Evolutionary conservation across 2,888 invertebrate genomes (phyloP), one percentile per base, ranked within the genome.

Genomic region (Luffia ferchaultella): DNA sequence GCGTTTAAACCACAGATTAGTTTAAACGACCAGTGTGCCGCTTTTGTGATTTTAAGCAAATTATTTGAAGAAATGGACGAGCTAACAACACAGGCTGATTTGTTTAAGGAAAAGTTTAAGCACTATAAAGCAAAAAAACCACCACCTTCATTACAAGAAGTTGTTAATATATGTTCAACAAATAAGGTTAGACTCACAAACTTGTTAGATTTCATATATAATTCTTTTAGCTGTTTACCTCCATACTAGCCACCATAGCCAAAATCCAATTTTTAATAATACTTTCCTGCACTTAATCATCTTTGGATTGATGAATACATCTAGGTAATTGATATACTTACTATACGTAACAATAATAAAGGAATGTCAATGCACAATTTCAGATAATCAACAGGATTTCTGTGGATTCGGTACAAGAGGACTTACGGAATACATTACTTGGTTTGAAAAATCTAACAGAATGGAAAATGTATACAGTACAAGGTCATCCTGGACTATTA

Each of bases 71-170:
- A n/a, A n/a, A n/a, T n/a, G n/a, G n/a, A n/a, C n/a, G n/a, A n/a
- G n/a, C n/a, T n/a, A n/a, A n/a, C n/a, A n/a, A n/a, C n/a, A n/a
- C n/a, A n/a, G n/a, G 12, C 16, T n/a, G 56, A 56, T 51, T 19
- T 85, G 85, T 93, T 94, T 68, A 90, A 88, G 76, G 85, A 87
- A 56, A 73, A 71, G 55, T 95, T 95, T 68, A 95, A 95, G 69
- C 91, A 90, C 74, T 95, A 90, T 60, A 95, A 94, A 74, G 85
- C 88, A 9, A 89, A 88, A 61, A 85, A 85, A 54, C 87, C 87
- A 9, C 77, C 83, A 49, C 91, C 93, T 0, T 86, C 88, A 61
- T 73, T 91, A 12, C 67, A 75, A n/a, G 64, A 86, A 56, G 90
- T 30, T 12, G 30, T 30, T 3, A 30, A 12, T 7, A 3, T 30